Base-by-base conservation (phyloP, 2,113 vertebrate species). In the Lagopus muta region DNA sequence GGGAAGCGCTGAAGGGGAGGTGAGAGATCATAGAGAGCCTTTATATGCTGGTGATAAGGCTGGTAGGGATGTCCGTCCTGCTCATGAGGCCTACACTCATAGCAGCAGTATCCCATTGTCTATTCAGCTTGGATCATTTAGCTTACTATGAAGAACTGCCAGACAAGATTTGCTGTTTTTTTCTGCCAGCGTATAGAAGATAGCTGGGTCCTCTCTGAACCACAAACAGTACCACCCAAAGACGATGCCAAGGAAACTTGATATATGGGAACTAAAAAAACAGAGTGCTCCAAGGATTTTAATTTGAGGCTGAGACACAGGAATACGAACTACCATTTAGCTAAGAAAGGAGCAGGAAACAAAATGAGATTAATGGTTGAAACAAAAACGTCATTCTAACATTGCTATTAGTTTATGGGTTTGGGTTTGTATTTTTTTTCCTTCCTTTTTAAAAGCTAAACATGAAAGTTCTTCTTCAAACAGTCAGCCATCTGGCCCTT, bases 381-480 rank as follows among this genome's bases (percentile, higher is more conserved):
- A 79, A 74, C 21, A 90, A 86, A 93, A 91, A 87, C 24, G 28
- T 48, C 48, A 45, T 67, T 93, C 69, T 82, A 50, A 77, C 34
- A 42, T 70, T 65, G 21, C 10, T 89, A 15, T 69, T 93, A n/a
- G 48, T 64, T 65, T 78, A 88, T 1, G 2, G 34, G 20, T 89
- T 92, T 88, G 45, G 25, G 8, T 10, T 76, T 58, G 32, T 54
- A 13, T 4, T 16, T 62, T 54, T 36, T 82, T 61, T 38, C 50
- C 25, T 60, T 42, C 16, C 21, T 74, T 75, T 93, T 78, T 64
- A 69, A 90, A 89, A 83, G 42, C 83, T 92, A 96, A 96, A 89
- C 87, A 93, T 83, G 58, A 95, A 96, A 94, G 74, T 84, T 71
- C 61, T 79, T 93, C 96, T 96, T 96, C 81, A 92, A 97, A 92